phyloP scores from a whole-genome alignment of 1,140 invertebrate genomes.

The Ladona fulva region DNA sequence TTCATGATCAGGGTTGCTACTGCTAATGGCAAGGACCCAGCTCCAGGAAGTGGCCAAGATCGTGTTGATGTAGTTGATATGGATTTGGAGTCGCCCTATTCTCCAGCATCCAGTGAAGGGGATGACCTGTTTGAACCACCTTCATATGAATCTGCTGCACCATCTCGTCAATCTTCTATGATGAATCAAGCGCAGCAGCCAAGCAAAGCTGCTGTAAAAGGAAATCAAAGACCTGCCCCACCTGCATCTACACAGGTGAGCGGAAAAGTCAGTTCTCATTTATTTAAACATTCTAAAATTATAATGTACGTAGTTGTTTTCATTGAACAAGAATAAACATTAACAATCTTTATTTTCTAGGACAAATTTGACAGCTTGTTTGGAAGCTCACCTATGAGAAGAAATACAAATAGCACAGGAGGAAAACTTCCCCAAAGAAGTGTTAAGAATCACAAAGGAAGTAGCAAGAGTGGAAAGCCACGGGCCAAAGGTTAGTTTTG shows the following conservation, averaged over 20 bases:
- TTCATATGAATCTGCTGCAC: constrained; percentile 31
- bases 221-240: constrained; percentile 23
- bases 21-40: constrained; percentile 15
- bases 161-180: background rate
- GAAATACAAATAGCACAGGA: background rate
- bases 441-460: constrained; percentile 10
- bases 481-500: background rate
- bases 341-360: background rate
- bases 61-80: constrained; percentile 46
- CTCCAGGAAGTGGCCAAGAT: constrained; percentile 26
- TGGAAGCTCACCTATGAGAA: constrained; percentile 20
- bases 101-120: constrained; percentile 71
- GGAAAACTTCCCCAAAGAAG: background rate
- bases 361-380: constrained; percentile 28
- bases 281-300: background rate
- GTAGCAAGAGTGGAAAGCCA: constrained; percentile 14
- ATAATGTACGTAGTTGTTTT: background rate
- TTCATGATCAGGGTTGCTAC: background rate
- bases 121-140: constrained; percentile 80
- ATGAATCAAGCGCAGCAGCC: constrained; percentile 19
- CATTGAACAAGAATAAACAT: too few relatives aligned
- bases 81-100: constrained; percentile 71
- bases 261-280: background rate
- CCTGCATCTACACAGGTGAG: background rate
- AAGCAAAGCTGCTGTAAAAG: constrained; percentile 35